Evolutionary conservation across 2,113 vertebrate genomes (phyloP).

Genomic region (Laticauda laticaudata): DNA sequence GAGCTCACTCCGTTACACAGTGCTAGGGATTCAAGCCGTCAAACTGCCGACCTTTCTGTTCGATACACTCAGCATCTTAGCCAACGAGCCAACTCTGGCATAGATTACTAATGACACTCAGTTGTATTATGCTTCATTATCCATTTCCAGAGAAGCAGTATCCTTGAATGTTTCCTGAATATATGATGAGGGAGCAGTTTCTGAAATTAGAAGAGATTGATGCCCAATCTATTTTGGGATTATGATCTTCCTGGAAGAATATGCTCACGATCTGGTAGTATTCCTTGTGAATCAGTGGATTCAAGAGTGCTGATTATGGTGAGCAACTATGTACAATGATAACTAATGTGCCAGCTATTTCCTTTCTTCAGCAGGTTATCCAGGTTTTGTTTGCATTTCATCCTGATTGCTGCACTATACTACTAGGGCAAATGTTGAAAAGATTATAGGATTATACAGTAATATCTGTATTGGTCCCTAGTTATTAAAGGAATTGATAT

Average conservation of each 20-base stretch:
- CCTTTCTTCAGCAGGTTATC: not conserved
- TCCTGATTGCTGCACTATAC: not conserved
- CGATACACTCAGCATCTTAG: no score
- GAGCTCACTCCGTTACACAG: no score
- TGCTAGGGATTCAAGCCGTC: no score
- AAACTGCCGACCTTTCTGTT: no score
- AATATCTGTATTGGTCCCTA: not conserved
- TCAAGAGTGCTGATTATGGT: not conserved
- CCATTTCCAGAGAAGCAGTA: not conserved
- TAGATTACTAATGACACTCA: not conserved
- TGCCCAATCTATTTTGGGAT: not conserved
- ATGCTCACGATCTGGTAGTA: not conserved
- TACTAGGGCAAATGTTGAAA: not conserved
- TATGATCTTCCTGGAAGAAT: not conserved
- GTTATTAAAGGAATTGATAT: not conserved
- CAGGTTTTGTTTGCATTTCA: not conserved
- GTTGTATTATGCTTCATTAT: not conserved
- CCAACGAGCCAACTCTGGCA: not conserved
- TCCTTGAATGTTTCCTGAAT: not conserved
- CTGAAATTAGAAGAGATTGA: not conserved
- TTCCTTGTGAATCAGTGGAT: not conserved
- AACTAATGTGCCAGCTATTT: not conserved
- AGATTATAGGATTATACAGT: not conserved
- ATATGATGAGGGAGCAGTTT: not conserved
- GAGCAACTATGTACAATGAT: not conserved